Percentiles rank a stretch among this genome's conserved stretches.
Conservation (phyloP, 2,888 invertebrate species). For the Andrena marginata region DNA sequence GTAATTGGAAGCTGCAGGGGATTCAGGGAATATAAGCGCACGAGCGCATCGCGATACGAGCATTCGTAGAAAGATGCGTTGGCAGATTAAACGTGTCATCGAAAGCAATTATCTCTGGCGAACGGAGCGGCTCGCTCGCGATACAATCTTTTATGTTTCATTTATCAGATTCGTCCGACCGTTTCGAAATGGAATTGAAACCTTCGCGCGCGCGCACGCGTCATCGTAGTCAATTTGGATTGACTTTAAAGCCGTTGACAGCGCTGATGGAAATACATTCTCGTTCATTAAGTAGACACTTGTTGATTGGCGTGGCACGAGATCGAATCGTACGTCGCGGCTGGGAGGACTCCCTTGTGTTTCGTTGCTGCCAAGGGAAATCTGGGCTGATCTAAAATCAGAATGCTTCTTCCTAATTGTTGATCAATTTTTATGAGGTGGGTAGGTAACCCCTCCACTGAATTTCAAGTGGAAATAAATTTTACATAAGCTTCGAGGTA, state of each 20-base stretch:
- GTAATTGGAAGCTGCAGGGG: slow-evolving; percentile 18
- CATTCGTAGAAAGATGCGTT: neutral
- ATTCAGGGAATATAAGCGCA: neutral
- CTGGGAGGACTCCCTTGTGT: slow-evolving; percentile 26
- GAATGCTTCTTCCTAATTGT: neutral
- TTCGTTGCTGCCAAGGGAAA: neutral
- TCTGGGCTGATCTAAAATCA: neutral
- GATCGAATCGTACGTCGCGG: slow-evolving; percentile 43
- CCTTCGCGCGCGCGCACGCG: slow-evolving; percentile 7
- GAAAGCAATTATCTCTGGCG: slow-evolving; percentile 25
- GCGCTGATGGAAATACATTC: slow-evolving; percentile 55
- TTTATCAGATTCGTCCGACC: slow-evolving; percentile 16
- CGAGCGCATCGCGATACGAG: neutral
- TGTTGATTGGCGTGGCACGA: slow-evolving; percentile 64
- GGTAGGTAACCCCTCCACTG: neutral
- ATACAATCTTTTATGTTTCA: slow-evolving; percentile 14
- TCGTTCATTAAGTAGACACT: slow-evolving; percentile 72
- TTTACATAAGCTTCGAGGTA: too few relatives aligned
- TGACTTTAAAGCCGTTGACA: slow-evolving; percentile 63
- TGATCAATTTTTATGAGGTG: neutral
- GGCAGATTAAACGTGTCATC: slow-evolving; percentile 26
- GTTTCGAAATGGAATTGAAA: slow-evolving; percentile 22
- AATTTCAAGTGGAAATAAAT: too few relatives aligned
- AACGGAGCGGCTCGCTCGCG: neutral
- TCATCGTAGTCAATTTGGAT: slow-evolving; percentile 51